Evolutionary conservation across 2,888 invertebrate genomes (phyloP).

Genomic region (Lithophane ornitopus): DNA sequence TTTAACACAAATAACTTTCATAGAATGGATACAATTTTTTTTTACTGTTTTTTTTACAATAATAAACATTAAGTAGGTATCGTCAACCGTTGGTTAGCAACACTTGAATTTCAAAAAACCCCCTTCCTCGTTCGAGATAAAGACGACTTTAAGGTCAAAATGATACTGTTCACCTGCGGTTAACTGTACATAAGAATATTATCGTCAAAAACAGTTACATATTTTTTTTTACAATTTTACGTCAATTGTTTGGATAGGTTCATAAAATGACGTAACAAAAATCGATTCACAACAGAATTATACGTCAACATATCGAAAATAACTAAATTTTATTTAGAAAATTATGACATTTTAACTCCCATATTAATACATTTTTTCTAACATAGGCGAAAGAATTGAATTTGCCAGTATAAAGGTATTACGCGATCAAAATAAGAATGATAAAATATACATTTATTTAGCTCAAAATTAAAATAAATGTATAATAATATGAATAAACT

Average conservation of each 20-base stretch:
- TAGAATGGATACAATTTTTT: constrained; percentile 35
- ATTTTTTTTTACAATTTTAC: constrained; percentile 8
- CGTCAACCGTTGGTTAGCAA: neutral
- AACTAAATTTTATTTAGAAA: neutral
- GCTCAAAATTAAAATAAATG: neutral
- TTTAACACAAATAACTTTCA: constrained; percentile 70
- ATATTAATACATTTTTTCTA: neutral
- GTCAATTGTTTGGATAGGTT: neutral
- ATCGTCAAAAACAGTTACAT: neutral
- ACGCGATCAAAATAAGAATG: constrained; percentile 13
- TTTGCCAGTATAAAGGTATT: neutral
- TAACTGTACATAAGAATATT: neutral
- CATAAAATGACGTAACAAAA: neutral
- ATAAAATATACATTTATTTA: too few species aligned
- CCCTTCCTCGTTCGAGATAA: neutral
- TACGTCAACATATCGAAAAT: neutral
- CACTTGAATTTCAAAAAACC: constrained; percentile 6
- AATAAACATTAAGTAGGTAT: neutral
- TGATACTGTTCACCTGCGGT: neutral
- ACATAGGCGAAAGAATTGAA: neutral
- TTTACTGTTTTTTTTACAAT: constrained; percentile 1
- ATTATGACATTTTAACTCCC: neutral
- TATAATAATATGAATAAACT: neutral
- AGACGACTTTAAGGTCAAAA: neutral
- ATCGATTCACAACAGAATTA: constrained; percentile 17